Conservation (phyloP, 2,888 invertebrate genomes). For the Bembecia ichneumoniformis region DNA sequence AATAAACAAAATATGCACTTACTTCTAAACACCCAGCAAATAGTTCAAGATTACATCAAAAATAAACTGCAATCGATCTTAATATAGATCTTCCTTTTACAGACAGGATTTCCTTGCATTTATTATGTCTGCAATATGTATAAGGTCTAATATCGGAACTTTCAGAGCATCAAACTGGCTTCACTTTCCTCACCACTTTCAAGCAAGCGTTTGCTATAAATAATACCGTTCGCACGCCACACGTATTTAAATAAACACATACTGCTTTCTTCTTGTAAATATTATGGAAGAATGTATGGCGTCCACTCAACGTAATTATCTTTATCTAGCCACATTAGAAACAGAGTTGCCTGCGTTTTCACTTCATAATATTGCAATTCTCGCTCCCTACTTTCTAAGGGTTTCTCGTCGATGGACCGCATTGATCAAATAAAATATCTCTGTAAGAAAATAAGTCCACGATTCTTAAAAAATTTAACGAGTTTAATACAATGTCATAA, state of each 20-base stretch:
- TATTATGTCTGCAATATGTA: neutral
- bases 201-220: conserved; percentile 35
- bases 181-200: conserved; percentile 41
- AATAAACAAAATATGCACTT: no score
- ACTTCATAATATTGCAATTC: neutral
- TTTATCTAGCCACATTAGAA: conserved; percentile 9
- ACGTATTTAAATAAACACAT: conserved; percentile 40
- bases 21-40: no score
- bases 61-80: no score
- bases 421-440: no score
- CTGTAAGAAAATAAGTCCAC: no score
- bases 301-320: conserved; percentile 26
- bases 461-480: no score
- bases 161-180: neutral
- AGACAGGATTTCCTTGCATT: no score
- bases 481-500: no score
- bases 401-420: neutral
- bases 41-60: no score
- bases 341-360: conserved; percentile 11
- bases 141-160: neutral
- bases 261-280: conserved; percentile 33
- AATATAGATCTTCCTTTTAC: no score
- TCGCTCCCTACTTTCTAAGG: neutral
- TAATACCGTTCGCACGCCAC: conserved; percentile 48
- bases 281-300: conserved; percentile 25